Percentiles rank a stretch among this genome's conserved stretches.
phyloP scores from a whole-genome alignment of 2,113 vertebrate species.

The Antigone vipio region DNA sequence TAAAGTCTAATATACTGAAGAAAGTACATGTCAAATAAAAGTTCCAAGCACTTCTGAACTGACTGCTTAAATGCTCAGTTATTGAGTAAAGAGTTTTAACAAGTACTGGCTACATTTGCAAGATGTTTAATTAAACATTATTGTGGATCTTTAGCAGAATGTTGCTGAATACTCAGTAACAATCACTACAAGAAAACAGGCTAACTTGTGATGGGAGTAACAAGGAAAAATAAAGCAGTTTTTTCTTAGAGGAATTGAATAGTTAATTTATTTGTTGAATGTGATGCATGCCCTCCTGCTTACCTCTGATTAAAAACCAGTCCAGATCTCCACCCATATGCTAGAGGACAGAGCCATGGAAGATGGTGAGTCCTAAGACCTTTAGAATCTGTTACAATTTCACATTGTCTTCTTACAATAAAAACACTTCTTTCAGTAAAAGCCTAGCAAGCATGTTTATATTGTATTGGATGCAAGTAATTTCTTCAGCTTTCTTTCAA shows the following conservation, averaged over 20 bases:
- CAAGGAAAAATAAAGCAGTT: neutral
- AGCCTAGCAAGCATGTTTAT: neutral
- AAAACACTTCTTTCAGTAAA: neutral
- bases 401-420: neutral
- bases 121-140: constrained; percentile 26
- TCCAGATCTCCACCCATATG: neutral
- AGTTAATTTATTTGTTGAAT: neutral
- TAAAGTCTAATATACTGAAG: neutral
- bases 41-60: neutral
- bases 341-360: neutral
- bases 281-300: neutral
- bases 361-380: neutral
- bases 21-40: neutral
- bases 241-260: neutral
- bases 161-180: neutral
- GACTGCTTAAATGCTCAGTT: neutral
- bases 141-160: neutral
- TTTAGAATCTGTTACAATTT: neutral
- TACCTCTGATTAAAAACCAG: neutral
- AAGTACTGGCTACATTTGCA: neutral
- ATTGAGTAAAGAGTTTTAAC: neutral
- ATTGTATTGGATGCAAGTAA: neutral
- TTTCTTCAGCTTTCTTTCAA: neutral
- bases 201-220: neutral
- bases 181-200: neutral